Percentiles rank a stretch among this genome's conserved stretches.
phyloP scores from a whole-genome alignment of 2,797 vertebrate genomes.

The Phoxinus dragarum region DNA sequence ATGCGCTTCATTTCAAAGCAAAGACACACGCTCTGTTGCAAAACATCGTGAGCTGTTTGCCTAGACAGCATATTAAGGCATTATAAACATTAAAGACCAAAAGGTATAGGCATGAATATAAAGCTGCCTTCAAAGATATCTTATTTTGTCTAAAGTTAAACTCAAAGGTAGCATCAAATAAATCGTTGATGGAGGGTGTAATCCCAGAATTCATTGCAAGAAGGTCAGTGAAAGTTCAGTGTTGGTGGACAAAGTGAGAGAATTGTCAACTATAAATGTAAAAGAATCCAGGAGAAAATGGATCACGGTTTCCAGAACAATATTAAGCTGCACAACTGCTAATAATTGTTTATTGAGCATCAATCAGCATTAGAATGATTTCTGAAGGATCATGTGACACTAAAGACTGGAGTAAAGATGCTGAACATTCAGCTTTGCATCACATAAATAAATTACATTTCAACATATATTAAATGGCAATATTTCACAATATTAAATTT shows the following conservation, averaged over 20 bases:
- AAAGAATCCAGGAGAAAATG: neutral
- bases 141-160: neutral
- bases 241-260: neutral
- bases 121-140: neutral
- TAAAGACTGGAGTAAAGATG: neutral
- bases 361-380: neutral
- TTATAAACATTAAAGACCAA: neutral
- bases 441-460: neutral
- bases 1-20: constrained; percentile 56
- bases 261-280: neutral
- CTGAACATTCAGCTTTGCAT: neutral
- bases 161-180: neutral
- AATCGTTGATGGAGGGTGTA: neutral
- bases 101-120: neutral
- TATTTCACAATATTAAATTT: too few relatives aligned
- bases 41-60: neutral
- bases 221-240: neutral
- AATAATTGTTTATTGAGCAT: neutral
- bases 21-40: constrained; percentile 29
- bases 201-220: neutral
- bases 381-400: neutral
- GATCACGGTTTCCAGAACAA: neutral
- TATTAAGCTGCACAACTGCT: neutral
- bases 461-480: neutral
- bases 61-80: constrained; percentile 6